These are phyloP conservation scores for Calidris pugnax DNA, from an alignment of 2,113 vertebrate genomes.

Conservation along the genomic window DNA sequence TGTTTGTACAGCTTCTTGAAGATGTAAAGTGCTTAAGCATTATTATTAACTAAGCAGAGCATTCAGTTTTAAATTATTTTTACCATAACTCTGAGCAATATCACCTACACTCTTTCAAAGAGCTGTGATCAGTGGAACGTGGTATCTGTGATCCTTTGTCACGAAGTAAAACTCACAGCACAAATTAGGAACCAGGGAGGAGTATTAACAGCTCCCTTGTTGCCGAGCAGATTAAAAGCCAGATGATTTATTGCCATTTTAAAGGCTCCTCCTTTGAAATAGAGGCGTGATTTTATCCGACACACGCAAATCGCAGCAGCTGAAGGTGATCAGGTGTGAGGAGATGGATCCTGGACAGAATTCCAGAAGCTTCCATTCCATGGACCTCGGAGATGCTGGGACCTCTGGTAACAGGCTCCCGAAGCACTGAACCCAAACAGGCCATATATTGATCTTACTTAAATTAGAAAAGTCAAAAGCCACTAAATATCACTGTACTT, in stretches of 20 bases:
- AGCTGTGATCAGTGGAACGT: background rate
- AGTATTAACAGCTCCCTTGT: background rate
- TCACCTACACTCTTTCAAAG: background rate
- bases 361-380: background rate
- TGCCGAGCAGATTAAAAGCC: background rate
- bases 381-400: background rate
- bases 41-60: conserved; percentile 41
- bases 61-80: background rate
- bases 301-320: background rate
- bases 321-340: background rate
- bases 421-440: rapidly evolving
- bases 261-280: background rate
- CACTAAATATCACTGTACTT: background rate
- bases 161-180: background rate
- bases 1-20: conserved; percentile 66
- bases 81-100: background rate
- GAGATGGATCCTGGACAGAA: background rate
- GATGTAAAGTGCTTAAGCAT: conserved; percentile 44
- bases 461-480: background rate
- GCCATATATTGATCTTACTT: background rate
- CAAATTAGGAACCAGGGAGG: background rate
- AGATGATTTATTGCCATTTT: background rate
- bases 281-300: background rate
- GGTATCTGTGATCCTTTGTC: background rate
- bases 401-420: background rate